Conservation (phyloP, 1,140 invertebrate species). For the Bombus affinis region DNA sequence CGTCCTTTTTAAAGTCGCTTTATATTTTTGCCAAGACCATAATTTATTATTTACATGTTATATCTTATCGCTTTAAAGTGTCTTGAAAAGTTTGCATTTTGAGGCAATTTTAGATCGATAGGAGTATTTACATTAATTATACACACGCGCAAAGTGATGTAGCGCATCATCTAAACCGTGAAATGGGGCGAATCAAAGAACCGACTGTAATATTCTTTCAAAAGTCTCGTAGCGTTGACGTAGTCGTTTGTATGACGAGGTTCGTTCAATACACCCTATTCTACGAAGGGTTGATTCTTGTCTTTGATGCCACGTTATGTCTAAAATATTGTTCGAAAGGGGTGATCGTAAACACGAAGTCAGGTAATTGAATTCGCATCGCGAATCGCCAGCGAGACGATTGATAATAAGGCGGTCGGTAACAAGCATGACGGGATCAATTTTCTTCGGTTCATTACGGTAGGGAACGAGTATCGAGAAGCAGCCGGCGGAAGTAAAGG, state of each 20-base stretch:
- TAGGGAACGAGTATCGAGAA: conserved; percentile 4
- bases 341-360: neutral
- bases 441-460: conserved; percentile 47
- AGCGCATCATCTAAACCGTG: neutral
- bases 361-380: conserved; percentile 27
- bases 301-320: neutral
- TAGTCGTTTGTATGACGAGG: neutral
- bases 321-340: neutral
- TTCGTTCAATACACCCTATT: neutral
- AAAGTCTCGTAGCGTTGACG: neutral
- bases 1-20: too few relatives aligned
- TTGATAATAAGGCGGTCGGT: conserved; percentile 14
- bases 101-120: neutral
- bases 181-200: neutral
- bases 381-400: neutral
- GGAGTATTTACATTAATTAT: neutral
- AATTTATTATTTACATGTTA: neutral
- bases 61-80: neutral
- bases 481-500: neutral
- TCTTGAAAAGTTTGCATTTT: neutral
- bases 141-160: neutral
- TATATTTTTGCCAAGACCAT: too few relatives aligned
- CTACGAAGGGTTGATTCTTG: neutral
- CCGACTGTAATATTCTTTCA: neutral
- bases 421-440: conserved; percentile 44